These are phyloP conservation scores for Lydus trimaculatus DNA, from an alignment of 2,888 invertebrate species.

Conservation along the genomic window DNA sequence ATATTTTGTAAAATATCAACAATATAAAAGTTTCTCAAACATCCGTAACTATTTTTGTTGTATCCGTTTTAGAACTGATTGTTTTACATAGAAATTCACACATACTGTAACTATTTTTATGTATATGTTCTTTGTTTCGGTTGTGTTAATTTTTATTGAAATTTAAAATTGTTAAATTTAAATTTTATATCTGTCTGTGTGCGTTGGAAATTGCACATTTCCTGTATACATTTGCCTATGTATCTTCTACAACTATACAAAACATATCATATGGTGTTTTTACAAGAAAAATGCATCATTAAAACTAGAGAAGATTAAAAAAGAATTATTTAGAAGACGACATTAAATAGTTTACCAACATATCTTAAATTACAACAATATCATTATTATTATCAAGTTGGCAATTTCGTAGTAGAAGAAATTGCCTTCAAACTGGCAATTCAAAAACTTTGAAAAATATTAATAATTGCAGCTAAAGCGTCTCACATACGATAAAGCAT, in stretches of 20 bases:
- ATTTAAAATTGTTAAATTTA: not conserved
- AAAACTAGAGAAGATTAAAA: not conserved
- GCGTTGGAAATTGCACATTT: not conserved
- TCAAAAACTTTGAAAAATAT: too few species aligned
- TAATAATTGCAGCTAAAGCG: too few species aligned
- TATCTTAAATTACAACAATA: not conserved
- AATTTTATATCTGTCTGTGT: not conserved
- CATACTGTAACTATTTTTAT: not conserved
- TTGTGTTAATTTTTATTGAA: not conserved
- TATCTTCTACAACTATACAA: not conserved
- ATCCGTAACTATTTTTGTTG: not conserved
- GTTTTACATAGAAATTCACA: not conserved
- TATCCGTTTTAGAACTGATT: not conserved
- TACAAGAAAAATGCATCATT: constrained; percentile 6
- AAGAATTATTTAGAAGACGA: not conserved
- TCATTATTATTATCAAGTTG: not conserved
- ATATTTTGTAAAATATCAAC: constrained; percentile 19
- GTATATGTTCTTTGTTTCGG: too few species aligned
- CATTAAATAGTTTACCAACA: not conserved
- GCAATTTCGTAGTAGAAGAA: not conserved
- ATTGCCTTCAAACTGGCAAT: not conserved
- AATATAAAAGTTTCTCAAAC: not conserved
- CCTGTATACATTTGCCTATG: not conserved
- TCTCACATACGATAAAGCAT: too few species aligned
- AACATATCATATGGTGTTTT: constrained; percentile 1